These are phyloP conservation scores for Poeciliopsis presidionis DNA, from an alignment of 2,797 vertebrate genomes.

Conservation along the genomic window DNA sequence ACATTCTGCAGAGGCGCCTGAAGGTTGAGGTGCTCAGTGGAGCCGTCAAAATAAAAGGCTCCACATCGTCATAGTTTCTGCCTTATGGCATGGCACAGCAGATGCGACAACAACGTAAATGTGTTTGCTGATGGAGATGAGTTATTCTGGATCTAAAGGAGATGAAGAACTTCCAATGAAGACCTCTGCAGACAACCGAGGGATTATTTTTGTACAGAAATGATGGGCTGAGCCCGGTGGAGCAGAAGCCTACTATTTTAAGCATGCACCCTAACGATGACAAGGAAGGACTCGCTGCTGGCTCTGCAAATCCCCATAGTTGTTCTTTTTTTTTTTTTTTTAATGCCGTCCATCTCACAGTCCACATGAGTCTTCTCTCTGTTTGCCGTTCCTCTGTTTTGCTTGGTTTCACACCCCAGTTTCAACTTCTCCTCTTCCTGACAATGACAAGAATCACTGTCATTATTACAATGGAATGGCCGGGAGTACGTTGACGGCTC, in stretches of 20 bases:
- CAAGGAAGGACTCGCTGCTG: conserved; percentile 62
- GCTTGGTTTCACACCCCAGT: conserved; percentile 81
- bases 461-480: conserved; percentile 80
- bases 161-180: conserved; percentile 28
- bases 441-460: conserved; percentile 87
- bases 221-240: conserved; percentile 46
- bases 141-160: conserved; percentile 30
- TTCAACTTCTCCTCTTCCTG: conserved; percentile 88
- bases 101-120: conserved; percentile 39
- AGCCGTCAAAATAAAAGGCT: conserved; percentile 43
- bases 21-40: conserved; percentile 27
- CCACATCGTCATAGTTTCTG: conserved; percentile 35
- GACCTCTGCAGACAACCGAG: conserved; percentile 27
- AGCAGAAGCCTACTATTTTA: conserved; percentile 61
- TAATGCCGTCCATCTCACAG: conserved; percentile 68
- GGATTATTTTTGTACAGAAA: conserved; percentile 38
- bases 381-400: conserved; percentile 76
- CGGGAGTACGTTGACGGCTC: conserved; percentile 69
- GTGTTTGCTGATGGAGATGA: conserved; percentile 36
- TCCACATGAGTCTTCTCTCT: conserved; percentile 77
- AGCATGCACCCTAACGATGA: conserved; percentile 74
- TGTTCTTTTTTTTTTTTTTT: conserved; percentile 38
- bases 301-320: conserved; percentile 62
- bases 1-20: conserved; percentile 58
- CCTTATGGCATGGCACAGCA: conserved; percentile 42